Evolutionary conservation across 1,140 invertebrate genomes (phyloP).

Genomic region (Drosophila ogumai): DNA sequence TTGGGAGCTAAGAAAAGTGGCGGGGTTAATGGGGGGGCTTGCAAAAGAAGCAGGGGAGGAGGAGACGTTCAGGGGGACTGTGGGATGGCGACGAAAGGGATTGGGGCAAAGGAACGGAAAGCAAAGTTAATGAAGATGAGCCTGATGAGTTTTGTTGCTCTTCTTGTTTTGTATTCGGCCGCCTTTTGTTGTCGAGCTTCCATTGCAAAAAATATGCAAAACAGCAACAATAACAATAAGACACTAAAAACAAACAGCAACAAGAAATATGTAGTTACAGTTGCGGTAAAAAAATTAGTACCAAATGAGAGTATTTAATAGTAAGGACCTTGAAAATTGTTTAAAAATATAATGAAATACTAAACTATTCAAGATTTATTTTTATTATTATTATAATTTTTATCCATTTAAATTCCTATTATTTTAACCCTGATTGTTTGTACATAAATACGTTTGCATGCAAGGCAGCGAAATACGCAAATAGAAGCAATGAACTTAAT

Average conservation of each 20-base stretch:
- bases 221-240: constrained; percentile 50
- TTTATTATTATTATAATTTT: not conserved
- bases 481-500: constrained; percentile 84
- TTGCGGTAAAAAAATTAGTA: constrained; percentile 11
- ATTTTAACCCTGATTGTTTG: not conserved
- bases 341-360: too few species aligned
- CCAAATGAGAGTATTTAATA: not conserved
- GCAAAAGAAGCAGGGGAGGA: constrained; percentile 4
- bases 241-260: constrained; percentile 45
- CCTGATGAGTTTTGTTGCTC: constrained; percentile 74
- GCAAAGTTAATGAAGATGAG: constrained; percentile 81
- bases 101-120: constrained; percentile 49
- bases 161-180: constrained; percentile 68
- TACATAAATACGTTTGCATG: constrained; percentile 40
- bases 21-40: constrained; percentile 7
- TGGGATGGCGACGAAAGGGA: constrained; percentile 26
- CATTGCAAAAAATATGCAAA: constrained; percentile 76
- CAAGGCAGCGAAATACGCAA: constrained; percentile 68
- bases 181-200: constrained; percentile 74
- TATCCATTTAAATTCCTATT: not conserved
- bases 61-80: constrained; percentile 7
- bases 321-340: too few species aligned
- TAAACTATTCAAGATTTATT: not conserved
- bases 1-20: constrained; percentile 45
- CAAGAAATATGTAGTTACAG: constrained; percentile 25